These are phyloP conservation scores for Olivierus martensii DNA, from an alignment of 1,140 invertebrate genomes.

Conservation along the genomic window DNA sequence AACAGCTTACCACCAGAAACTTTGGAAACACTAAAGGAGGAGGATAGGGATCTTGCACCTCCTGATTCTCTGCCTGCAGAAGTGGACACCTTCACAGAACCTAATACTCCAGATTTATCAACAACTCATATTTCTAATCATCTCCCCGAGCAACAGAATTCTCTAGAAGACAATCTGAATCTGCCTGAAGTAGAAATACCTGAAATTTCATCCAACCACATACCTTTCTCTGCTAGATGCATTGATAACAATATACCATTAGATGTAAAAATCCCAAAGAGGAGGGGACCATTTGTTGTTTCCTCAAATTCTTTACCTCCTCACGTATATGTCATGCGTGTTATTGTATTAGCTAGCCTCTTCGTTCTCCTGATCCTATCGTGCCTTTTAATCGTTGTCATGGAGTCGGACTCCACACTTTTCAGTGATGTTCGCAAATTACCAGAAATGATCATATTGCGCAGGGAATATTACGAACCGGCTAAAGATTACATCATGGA, in stretches of 20 bases:
- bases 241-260: conserved; percentile 4
- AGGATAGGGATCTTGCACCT: background rate
- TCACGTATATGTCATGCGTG: conserved; percentile 40
- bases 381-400: conserved; percentile 25
- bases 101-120: too few relatives aligned
- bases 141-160: too few relatives aligned
- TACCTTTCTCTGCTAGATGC: background rate
- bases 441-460: conserved; percentile 60
- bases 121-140: too few relatives aligned
- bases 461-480: conserved; percentile 65
- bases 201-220: too few relatives aligned
- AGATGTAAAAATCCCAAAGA: conserved; percentile 13
- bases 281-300: conserved; percentile 20
- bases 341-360: conserved; percentile 54
- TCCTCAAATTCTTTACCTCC: conserved; percentile 9
- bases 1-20: background rate
- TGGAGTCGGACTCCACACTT: conserved; percentile 49
- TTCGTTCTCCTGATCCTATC: conserved; percentile 25
- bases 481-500: conserved; percentile 46
- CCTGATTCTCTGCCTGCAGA: too few relatives aligned
- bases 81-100: too few relatives aligned
- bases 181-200: too few relatives aligned
- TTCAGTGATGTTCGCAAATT: conserved; percentile 52
- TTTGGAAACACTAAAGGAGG: background rate
- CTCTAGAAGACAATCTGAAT: too few relatives aligned